A percentile compares a stretch with the other conserved stretches of the same genome.
Conservation (phyloP, 2,113 vertebrate species). For the Climacteris rufus region DNA sequence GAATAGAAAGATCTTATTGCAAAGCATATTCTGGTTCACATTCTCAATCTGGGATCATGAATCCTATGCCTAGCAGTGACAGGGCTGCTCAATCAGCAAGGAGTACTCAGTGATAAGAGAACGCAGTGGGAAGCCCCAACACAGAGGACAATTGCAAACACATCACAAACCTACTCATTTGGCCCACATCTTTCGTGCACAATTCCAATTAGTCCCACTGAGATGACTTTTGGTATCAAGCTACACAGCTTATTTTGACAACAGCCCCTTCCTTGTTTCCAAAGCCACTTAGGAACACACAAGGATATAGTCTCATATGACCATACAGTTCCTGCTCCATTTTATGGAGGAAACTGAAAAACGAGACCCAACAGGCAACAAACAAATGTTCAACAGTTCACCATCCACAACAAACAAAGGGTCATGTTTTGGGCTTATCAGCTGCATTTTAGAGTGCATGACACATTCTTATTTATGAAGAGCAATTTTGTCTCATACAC, state of each 20-base stretch:
- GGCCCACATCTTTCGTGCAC: background rate
- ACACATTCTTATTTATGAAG: background rate
- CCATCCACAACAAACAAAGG: background rate
- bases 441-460: background rate
- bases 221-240: background rate
- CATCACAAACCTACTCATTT: background rate
- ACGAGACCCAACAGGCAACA: background rate
- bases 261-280: background rate
- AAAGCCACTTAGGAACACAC: background rate
- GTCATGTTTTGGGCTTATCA: background rate
- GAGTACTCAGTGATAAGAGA: background rate
- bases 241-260: background rate
- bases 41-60: background rate
- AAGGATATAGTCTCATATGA: background rate
- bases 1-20: background rate
- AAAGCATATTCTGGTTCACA: background rate
- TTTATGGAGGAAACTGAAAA: background rate
- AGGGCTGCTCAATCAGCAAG: background rate
- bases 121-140: background rate
- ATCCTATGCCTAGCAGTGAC: background rate
- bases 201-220: background rate
- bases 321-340: background rate
- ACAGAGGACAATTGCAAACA: background rate
- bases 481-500: background rate
- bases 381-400: background rate